Conservation (phyloP, 2,888 invertebrate species). For the Colostygia pectinataria region DNA sequence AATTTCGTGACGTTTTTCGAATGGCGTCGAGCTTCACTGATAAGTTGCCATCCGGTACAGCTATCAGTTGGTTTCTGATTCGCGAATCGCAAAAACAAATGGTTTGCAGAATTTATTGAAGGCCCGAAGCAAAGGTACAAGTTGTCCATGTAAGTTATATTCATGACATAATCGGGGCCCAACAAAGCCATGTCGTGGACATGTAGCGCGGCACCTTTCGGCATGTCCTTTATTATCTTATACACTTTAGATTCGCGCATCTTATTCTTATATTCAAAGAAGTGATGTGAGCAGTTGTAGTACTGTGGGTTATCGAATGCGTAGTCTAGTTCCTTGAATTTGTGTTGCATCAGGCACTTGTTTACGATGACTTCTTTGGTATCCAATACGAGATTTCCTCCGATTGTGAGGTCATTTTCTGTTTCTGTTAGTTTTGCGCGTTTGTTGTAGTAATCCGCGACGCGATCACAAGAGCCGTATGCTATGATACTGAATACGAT, state of each 20-base stretch:
- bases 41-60: slow-evolving; percentile 70
- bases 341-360: slow-evolving; percentile 82
- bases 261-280: slow-evolving; percentile 82
- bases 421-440: slow-evolving; percentile 8
- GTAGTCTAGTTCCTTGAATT: slow-evolving; percentile 78
- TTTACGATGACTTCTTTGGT: slow-evolving; percentile 79
- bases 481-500: not conserved
- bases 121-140: slow-evolving; percentile 79
- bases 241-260: slow-evolving; percentile 86
- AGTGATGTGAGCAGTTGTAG: slow-evolving; percentile 86
- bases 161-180: slow-evolving; percentile 84
- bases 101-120: slow-evolving; percentile 7
- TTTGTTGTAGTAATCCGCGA: slow-evolving; percentile 7
- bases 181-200: slow-evolving; percentile 86
- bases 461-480: slow-evolving; percentile 17
- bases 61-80: slow-evolving; percentile 26
- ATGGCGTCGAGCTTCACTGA: slow-evolving; percentile 65
- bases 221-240: slow-evolving; percentile 85
- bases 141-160: slow-evolving; percentile 84
- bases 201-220: slow-evolving; percentile 89
- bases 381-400: slow-evolving; percentile 75
- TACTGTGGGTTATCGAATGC: slow-evolving; percentile 79
- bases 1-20: slow-evolving; percentile 69
- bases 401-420: slow-evolving; percentile 54
- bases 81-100: slow-evolving; percentile 51